Base-by-base conservation (phyloP, 2,888 invertebrate species). In the Lordiphosa andalusiaca region DNA sequence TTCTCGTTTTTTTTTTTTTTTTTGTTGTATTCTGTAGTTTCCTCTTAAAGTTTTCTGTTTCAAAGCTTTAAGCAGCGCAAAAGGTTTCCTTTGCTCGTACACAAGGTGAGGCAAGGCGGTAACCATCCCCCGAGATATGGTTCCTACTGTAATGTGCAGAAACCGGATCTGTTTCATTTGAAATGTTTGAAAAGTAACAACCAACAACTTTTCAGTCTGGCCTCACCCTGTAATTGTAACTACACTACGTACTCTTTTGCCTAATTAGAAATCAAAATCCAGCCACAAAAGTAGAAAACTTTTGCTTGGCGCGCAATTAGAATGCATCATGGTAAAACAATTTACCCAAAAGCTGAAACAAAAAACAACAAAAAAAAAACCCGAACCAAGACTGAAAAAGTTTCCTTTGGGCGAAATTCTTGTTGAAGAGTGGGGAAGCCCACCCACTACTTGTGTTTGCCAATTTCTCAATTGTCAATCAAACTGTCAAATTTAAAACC, bases 401-500 rank as follows among this genome's bases (percentile, higher is more conserved):
- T 23, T 23, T 13, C 12, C 23, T 41, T 42, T 10, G 9, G 16
- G 16, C 16, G 16, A 16, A 16, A 16, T 16, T 16, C 16, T 16
- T 16, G 16, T 16, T 16, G 16, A 16, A 16, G 12, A 42, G 30
- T 16, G 9, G 21, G 21, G 9, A n/a, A 21, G 16, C 38, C 30
- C 25, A 36, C 47, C 33, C 42, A 36, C 21, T 25, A 23, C 59
- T 46, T 46, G 51, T 59, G 58, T 58, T 61, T 46, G 62, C 30
- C 74, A 83, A 83, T 81, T 71, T 72, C 73, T 83, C 78, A 74
- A 72, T 72, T 85, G 87, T 86, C 87, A 87, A 86, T 87, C 87
- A 86, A 81, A 61, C 68, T 84, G 87, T 83, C 87, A 87, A 84
- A 82, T 84, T 80, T 47, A 69, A 65, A 25, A 36, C 33, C 49